These are phyloP conservation scores for Ectemnius lituratus DNA, from an alignment of 2,888 invertebrate genomes.

Conservation along the genomic window DNA sequence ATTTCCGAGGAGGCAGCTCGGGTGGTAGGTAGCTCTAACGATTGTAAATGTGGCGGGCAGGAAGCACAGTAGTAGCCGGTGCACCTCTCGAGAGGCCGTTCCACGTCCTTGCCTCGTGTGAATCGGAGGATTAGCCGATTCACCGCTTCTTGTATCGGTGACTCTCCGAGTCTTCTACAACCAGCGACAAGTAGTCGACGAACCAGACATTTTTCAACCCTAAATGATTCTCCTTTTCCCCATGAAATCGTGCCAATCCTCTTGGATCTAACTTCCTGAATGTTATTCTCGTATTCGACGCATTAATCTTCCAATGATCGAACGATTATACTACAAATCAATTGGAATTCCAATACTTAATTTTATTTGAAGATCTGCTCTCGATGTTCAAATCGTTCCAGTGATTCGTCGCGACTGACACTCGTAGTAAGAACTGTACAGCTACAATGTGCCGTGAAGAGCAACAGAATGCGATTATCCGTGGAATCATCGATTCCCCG, in stretches of 20 bases:
- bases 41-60: constrained; percentile 63
- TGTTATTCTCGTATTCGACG: no score
- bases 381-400: no score
- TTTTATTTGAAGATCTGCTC: no score
- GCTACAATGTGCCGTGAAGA: no score
- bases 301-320: no score
- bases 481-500: no score
- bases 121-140: constrained; percentile 62
- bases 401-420: no score
- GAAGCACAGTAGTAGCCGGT: constrained; percentile 46
- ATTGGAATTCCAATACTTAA: no score
- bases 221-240: background rate
- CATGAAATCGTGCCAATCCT: background rate
- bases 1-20: constrained; percentile 50
- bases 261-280: background rate
- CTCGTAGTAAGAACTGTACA: no score
- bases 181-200: background rate
- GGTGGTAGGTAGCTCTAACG: constrained; percentile 53
- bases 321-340: no score
- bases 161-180: constrained; percentile 7
- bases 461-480: no score
- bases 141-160: constrained; percentile 46
- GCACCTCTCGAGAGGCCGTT: constrained; percentile 59
- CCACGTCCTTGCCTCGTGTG: constrained; percentile 63
- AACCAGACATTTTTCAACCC: background rate